A percentile compares a stretch with the other conserved stretches of the same genome.
Evolutionary conservation across 2,113 vertebrate genomes (phyloP).

Genomic region (Rostratula benghalensis): DNA sequence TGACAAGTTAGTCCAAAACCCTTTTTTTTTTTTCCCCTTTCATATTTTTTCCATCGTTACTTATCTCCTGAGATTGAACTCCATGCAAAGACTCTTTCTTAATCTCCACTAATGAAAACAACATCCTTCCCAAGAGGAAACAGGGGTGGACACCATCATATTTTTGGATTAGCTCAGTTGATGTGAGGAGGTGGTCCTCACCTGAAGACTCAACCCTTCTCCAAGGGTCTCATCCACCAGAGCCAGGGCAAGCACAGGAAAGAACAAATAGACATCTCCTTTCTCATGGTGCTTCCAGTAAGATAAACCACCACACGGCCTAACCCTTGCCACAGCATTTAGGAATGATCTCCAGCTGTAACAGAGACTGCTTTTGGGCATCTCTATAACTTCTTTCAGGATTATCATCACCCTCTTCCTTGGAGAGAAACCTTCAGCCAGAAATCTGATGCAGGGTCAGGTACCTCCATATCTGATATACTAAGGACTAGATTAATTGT

Average conservation of each 20-base stretch:
- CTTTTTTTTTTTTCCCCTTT: not conserved
- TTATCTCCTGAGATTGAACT: not conserved
- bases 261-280: not conserved
- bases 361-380: not conserved
- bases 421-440: not conserved
- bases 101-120: not conserved
- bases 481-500: not conserved
- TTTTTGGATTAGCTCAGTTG: not conserved
- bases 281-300: not conserved
- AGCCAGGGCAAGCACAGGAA: not conserved
- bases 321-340: not conserved
- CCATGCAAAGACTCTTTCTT: not conserved
- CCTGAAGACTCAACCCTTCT: not conserved
- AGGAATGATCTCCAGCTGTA: not conserved
- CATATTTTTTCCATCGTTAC: not conserved
- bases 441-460: not conserved
- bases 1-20: not conserved
- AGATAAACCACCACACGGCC: accelerated
- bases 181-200: not conserved
- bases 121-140: not conserved
- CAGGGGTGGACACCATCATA: accelerated
- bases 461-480: accelerated
- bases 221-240: not conserved
- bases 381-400: not conserved
- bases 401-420: not conserved